These are phyloP conservation scores for Dicrurus megarhynchus DNA, from an alignment of 2,113 vertebrate genomes.

Conservation along the genomic window DNA sequence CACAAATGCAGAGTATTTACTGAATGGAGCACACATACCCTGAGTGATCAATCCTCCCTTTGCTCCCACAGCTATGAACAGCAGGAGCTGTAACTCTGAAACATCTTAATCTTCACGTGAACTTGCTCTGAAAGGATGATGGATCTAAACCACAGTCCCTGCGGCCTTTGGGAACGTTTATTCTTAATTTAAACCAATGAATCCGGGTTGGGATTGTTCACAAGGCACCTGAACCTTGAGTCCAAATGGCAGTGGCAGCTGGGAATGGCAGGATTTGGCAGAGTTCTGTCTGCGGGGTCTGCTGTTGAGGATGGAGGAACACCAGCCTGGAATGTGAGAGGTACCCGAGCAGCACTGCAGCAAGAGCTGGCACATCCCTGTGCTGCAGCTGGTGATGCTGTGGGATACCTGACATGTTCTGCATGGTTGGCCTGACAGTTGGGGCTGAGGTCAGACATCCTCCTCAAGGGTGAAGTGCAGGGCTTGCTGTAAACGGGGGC, in stretches of 20 bases:
- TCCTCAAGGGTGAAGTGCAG: background rate
- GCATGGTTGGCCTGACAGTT: background rate
- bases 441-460: background rate
- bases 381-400: background rate
- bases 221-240: background rate
- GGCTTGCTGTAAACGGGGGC: background rate
- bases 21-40: background rate
- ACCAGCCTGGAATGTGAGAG: background rate
- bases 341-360: background rate
- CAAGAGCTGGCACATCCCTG: background rate
- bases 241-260: background rate
- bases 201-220: background rate
- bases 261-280: background rate
- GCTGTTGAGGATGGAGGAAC: background rate
- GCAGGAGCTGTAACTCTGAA: background rate
- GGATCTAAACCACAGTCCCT: background rate
- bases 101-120: background rate
- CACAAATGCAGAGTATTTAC: background rate
- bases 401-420: accelerated
- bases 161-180: background rate
- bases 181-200: background rate
- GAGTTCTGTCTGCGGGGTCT: background rate
- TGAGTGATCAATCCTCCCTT: background rate
- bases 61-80: background rate
- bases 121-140: background rate